phyloP scores from a whole-genome alignment of 1,140 invertebrate genomes.

The Cydia amplana region DNA sequence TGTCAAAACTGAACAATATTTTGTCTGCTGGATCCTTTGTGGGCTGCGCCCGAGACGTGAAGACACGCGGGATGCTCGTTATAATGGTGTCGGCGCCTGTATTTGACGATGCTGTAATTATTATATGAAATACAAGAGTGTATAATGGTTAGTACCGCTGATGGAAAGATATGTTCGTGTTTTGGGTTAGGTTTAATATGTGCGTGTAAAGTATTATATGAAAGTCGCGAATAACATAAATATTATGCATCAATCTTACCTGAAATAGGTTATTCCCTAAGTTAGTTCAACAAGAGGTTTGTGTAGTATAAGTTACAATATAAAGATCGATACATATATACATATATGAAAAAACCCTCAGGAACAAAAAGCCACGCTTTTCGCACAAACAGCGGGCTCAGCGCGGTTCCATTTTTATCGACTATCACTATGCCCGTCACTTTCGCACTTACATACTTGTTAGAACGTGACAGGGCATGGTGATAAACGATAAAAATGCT shows the following conservation, averaged over 20 bases:
- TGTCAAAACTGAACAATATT: constrained; percentile 33
- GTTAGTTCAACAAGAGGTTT: no score
- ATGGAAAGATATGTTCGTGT: not conserved
- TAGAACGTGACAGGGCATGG: no score
- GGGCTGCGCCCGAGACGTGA: constrained; percentile 25
- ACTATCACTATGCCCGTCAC: no score
- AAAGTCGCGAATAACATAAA: not conserved
- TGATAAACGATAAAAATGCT: no score
- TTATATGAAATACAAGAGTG: constrained; percentile 18
- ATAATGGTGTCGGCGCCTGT: constrained; percentile 17
- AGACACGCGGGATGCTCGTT: constrained; percentile 19
- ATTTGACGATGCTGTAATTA: constrained; percentile 14
- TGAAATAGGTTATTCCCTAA: no score
- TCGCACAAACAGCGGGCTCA: no score
- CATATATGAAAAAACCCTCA: no score
- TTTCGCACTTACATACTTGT: no score
- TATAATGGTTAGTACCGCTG: constrained; percentile 3
- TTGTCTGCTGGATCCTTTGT: constrained; percentile 30
- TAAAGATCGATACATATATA: no score
- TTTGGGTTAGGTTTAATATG: not conserved
- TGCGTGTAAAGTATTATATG: not conserved
- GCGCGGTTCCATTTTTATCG: no score
- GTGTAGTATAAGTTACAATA: no score
- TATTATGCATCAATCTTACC: not conserved
- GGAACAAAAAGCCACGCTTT: no score